phyloP scores from a whole-genome alignment of 2,113 vertebrate genomes.

The Pantherophis guttatus region DNA sequence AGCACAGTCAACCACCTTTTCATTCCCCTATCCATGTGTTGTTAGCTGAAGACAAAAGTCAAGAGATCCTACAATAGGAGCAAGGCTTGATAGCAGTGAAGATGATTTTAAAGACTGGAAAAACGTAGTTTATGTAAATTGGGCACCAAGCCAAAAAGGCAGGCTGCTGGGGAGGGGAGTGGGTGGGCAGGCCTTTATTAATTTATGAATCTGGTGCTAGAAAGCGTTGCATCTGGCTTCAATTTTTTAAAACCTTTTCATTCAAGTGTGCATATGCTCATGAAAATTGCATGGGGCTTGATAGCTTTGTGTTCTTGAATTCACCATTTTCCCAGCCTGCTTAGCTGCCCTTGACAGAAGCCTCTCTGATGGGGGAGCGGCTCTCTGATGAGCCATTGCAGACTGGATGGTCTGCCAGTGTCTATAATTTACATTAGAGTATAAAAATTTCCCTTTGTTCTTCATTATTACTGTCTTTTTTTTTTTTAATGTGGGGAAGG shows the following conservation, averaged over 20 bases:
- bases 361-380: not conserved
- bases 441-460: not conserved
- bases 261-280: slow-evolving; percentile 14
- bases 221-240: slow-evolving; percentile 19
- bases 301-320: slow-evolving; percentile 4
- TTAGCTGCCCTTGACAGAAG: not conserved
- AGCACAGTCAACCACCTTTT: not conserved
- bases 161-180: not conserved
- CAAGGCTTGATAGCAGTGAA: not conserved
- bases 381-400: not conserved
- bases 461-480: not conserved
- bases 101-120: not conserved
- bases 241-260: slow-evolving; percentile 22
- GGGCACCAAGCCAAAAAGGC: not conserved
- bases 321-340: not conserved
- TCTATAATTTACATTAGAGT: not conserved
- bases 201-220: slow-evolving; percentile 22
- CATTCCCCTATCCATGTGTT: not conserved
- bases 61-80: not conserved
- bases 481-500: not conserved
- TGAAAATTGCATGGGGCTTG: slow-evolving; percentile 25
- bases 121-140: slow-evolving; percentile 10
- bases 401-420: no score
- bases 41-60: not conserved
- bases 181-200: slow-evolving; percentile 9